Conservation (phyloP, 1,140 invertebrate species). For the Drosophila virilis region DNA sequence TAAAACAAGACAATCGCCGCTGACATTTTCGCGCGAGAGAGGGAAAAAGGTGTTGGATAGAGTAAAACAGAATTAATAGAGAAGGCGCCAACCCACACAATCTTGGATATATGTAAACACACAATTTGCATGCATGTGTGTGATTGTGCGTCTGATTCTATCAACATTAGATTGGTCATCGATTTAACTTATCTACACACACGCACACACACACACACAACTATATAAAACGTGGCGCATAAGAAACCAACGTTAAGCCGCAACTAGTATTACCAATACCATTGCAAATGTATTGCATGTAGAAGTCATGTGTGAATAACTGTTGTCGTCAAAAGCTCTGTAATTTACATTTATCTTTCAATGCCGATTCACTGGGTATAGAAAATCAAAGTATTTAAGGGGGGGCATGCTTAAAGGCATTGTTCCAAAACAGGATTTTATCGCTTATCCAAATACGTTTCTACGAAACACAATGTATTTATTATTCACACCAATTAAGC, state of each 20-base stretch:
- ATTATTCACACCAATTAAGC: constrained; percentile 28
- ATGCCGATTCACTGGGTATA: background rate
- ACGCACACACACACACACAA: constrained; percentile 7
- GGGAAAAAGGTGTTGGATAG: constrained; percentile 8
- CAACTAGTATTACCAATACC: constrained; percentile 37
- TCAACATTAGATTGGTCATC: constrained; percentile 42
- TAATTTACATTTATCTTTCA: constrained; percentile 6
- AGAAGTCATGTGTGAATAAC: constrained; percentile 41
- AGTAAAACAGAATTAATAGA: constrained; percentile 24
- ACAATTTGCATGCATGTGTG: constrained; percentile 1
- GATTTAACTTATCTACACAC: constrained; percentile 21
- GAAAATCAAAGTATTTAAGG: constrained; percentile 9
- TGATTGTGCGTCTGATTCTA: background rate
- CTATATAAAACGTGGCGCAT: constrained; percentile 52
- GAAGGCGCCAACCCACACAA: constrained; percentile 41
- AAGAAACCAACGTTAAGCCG: constrained; percentile 42
- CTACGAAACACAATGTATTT: constrained; percentile 10
- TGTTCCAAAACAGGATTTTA: constrained; percentile 11
- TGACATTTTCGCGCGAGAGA: constrained; percentile 21
- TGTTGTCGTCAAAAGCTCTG: background rate
- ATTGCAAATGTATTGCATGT: constrained; percentile 7
- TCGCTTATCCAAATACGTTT: constrained; percentile 28
- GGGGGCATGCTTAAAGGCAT: constrained; percentile 13
- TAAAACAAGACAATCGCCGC: constrained; percentile 15
- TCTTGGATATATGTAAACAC: constrained; percentile 10